Conservation (phyloP, 2,888 invertebrate species). For the Apamea crenata region DNA sequence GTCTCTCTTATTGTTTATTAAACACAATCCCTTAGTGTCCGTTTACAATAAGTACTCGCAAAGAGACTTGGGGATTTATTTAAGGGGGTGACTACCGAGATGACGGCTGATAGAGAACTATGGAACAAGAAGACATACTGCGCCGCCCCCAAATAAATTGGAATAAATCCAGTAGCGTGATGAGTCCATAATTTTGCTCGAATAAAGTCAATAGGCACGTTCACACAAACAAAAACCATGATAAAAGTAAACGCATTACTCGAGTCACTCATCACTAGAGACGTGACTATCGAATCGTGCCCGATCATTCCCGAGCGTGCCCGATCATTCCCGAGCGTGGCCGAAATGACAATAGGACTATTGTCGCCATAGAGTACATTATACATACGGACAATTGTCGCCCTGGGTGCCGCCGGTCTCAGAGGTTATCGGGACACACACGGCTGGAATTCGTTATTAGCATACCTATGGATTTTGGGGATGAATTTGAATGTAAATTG, state of each 20-base stretch:
- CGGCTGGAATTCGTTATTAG: conserved; percentile 57
- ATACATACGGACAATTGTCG: conserved; percentile 40
- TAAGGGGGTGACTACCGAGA: not conserved
- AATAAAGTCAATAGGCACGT: not conserved
- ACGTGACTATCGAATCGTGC: conserved; percentile 24
- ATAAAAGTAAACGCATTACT: conserved; percentile 22
- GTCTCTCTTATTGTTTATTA: not conserved
- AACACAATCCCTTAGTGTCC: not conserved
- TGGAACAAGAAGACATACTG: not conserved
- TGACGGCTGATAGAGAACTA: not conserved
- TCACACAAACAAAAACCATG: not conserved
- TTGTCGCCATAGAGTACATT: too few species aligned
- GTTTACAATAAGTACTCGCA: too few species aligned
- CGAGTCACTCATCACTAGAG: conserved; percentile 12
- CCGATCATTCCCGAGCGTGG: conserved; percentile 17
- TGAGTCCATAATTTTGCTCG: not conserved
- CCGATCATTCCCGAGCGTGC: conserved; percentile 29
- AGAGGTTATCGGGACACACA: conserved; percentile 34
- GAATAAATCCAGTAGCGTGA: not conserved
- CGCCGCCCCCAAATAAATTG: not conserved
- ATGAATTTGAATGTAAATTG: conserved; percentile 50
- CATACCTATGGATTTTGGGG: conserved; percentile 44
- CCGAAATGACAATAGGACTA: conserved; percentile 39
- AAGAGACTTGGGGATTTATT: not conserved
- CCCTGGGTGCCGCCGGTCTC: conserved; percentile 2